Evolutionary conservation across 2,888 invertebrate species (phyloP).

Genomic region (Crocallis elinguaria): DNA sequence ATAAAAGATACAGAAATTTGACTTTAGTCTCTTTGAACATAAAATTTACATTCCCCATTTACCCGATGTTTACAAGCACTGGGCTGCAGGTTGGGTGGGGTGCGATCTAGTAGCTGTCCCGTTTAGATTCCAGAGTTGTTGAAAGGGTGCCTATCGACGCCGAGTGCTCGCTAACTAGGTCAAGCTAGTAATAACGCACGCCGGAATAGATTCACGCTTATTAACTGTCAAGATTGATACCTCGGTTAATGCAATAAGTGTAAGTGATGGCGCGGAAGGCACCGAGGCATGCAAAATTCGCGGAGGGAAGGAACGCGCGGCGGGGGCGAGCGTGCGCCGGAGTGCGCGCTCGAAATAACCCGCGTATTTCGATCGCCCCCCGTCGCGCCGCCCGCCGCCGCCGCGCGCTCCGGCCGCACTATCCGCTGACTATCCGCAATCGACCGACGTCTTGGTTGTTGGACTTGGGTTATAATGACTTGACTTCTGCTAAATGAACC

Average conservation of each 20-base stretch:
- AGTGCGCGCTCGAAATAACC: slow-evolving; percentile 79
- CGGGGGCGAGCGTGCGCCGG: slow-evolving; percentile 58
- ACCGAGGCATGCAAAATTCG: slow-evolving; percentile 46
- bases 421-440: slow-evolving; percentile 96
- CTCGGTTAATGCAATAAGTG: slow-evolving; percentile 12
- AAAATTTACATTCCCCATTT: too few species aligned
- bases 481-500: slow-evolving; percentile 89
- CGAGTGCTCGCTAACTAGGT: not conserved
- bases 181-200: not conserved
- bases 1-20: too few species aligned
- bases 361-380: slow-evolving; percentile 79
- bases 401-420: slow-evolving; percentile 81
- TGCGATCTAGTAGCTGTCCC: too few species aligned
- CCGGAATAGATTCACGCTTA: slow-evolving; percentile 1
- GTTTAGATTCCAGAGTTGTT: too few species aligned
- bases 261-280: slow-evolving; percentile 38
- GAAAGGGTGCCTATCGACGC: not conserved
- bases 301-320: slow-evolving; percentile 37
- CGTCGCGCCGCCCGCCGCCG: slow-evolving; percentile 45
- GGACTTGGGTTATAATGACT: slow-evolving; percentile 91
- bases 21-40: too few species aligned
- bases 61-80: too few species aligned
- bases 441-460: slow-evolving; percentile 96
- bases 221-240: slow-evolving; percentile 8
- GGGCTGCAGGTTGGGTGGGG: too few species aligned